A percentile compares a stretch with the other conserved stretches of the same genome.
phyloP scores from a whole-genome alignment of 1,140 invertebrate genomes.

The Choristoneura fumiferana region DNA sequence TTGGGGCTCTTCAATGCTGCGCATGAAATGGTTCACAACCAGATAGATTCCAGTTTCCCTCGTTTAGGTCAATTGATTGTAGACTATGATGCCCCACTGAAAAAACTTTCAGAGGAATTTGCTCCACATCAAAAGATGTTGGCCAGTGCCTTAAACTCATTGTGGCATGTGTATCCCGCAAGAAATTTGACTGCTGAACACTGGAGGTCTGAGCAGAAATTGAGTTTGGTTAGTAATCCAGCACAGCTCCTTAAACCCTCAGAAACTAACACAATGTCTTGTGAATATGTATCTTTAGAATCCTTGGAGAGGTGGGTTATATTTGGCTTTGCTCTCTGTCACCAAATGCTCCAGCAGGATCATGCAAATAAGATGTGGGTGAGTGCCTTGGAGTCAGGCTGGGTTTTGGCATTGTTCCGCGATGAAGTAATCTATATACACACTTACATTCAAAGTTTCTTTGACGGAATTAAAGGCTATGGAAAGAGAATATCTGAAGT shows the following conservation, averaged over 20 bases:
- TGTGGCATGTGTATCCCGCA: constrained; percentile 91
- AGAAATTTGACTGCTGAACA: constrained; percentile 96
- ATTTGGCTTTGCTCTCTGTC: constrained; percentile 94
- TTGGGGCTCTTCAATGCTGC: constrained; percentile 98
- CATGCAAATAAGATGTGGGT: constrained; percentile 94
- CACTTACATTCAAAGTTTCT: constrained; percentile 94
- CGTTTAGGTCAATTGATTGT: constrained; percentile 97
- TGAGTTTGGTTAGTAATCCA: constrained; percentile 96
- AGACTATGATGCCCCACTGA: constrained; percentile 97
- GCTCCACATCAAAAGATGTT: constrained; percentile 95
- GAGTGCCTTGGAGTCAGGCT: constrained; percentile 93
- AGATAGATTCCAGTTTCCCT: constrained; percentile 95
- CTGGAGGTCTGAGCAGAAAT: constrained; percentile 95
- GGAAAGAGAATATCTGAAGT: constrained; percentile 95
- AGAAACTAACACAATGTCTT: constrained; percentile 96
- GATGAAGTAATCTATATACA: constrained; percentile 99
- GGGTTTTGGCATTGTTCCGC: constrained; percentile 96
- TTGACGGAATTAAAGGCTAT: constrained; percentile 97
- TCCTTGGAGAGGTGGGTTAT: constrained; percentile 98
- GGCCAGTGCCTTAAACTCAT: constrained; percentile 90
- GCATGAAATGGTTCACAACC: constrained; percentile 96
- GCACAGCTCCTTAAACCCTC: constrained; percentile 95
- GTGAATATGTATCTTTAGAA: constrained; percentile 97
- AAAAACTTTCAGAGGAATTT: constrained; percentile 98
- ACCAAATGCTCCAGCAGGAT: constrained; percentile 89